Evolutionary conservation across 2,888 invertebrate genomes (phyloP).

Genomic region (Onchidella celtica): DNA sequence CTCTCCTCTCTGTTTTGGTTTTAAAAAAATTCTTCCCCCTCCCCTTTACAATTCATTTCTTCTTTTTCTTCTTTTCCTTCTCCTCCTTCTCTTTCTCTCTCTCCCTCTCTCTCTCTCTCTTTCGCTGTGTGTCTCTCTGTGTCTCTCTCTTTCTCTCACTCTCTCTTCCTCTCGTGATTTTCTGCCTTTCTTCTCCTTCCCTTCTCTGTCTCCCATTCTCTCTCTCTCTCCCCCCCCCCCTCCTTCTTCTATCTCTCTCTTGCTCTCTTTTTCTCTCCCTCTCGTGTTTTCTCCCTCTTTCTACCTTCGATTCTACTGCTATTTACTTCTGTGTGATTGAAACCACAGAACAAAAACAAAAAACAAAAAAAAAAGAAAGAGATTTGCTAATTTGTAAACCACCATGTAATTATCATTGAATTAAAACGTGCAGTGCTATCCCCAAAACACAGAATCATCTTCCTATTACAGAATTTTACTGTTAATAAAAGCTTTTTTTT

Average conservation of each 20-base stretch:
- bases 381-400: too few species aligned
- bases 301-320: background rate
- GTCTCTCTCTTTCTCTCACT: slow-evolving; percentile 28
- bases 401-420: too few species aligned
- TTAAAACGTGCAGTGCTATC: too few species aligned
- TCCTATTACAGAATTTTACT: too few species aligned
- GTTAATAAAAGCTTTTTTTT: too few species aligned
- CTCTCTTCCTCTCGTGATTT: background rate
- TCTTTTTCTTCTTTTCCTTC: background rate
- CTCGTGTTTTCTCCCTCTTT: background rate
- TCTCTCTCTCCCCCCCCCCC: background rate
- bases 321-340: too few species aligned
- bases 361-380: too few species aligned
- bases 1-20: slow-evolving; percentile 23
- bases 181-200: background rate
- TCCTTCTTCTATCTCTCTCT: background rate
- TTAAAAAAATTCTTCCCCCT: slow-evolving; percentile 10
- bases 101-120: slow-evolving; percentile 33
- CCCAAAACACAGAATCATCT: too few species aligned
- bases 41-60: background rate
- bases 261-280: background rate
- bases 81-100: slow-evolving; percentile 40
- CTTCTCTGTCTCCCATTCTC: background rate
- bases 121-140: slow-evolving; percentile 21
- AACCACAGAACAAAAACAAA: too few species aligned